These are phyloP conservation scores for Holocentrus rufus DNA, from an alignment of 2,797 vertebrate genomes.

Conservation along the genomic window DNA sequence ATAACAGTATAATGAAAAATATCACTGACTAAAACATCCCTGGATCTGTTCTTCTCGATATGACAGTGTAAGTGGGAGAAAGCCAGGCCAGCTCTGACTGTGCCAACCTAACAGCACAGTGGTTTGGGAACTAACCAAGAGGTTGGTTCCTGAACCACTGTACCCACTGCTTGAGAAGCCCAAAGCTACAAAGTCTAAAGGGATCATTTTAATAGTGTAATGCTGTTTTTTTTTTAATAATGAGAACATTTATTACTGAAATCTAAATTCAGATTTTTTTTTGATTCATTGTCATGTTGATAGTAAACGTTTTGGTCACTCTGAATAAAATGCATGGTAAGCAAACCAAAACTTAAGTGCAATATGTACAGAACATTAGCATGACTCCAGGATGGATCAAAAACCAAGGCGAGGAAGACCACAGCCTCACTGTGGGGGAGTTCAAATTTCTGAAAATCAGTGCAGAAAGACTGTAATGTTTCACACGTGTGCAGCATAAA, in stretches of 20 bases:
- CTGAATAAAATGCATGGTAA: not conserved
- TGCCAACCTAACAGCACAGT: conserved; percentile 30
- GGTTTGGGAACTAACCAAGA: conserved; percentile 13
- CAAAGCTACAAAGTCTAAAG: conserved; percentile 3
- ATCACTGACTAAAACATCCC: conserved; percentile 26
- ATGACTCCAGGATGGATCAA: not conserved
- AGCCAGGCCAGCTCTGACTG: conserved; percentile 22
- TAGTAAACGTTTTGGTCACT: not conserved
- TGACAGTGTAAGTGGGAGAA: conserved; percentile 37
- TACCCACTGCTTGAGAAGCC: conserved; percentile 7
- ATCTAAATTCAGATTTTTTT: not conserved
- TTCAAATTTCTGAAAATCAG: not conserved
- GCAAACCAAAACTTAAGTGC: not conserved
- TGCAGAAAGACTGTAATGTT: not conserved
- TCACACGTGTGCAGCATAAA: not conserved
- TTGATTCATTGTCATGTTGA: not conserved
- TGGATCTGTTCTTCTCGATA: conserved; percentile 12
- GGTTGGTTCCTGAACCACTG: conserved; percentile 36
- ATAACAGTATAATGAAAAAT: not conserved
- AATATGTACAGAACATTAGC: not conserved
- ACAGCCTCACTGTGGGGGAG: conserved; percentile 9
- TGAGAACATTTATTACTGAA: not conserved
- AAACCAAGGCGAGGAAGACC: conserved; percentile 20
- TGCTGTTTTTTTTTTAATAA: not conserved
- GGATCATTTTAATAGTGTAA: conserved; percentile 4